phyloP scores from a whole-genome alignment of 2,888 invertebrate genomes.

The Himalopsyche anomala region DNA sequence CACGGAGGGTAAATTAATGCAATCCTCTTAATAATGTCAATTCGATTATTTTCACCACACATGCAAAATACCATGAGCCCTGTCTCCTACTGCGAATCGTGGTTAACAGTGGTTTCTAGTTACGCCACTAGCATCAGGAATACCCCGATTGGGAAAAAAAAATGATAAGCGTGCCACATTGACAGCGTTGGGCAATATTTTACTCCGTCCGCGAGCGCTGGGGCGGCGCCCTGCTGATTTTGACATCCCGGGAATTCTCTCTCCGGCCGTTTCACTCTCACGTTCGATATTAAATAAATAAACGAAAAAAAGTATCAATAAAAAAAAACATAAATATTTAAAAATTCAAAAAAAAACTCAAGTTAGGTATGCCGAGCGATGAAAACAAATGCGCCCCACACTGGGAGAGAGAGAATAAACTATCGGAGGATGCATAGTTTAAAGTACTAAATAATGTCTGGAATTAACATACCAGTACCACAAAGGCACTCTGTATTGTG shows the following conservation, averaged over 20 bases:
- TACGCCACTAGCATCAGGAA: not conserved
- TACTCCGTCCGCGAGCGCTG: not conserved
- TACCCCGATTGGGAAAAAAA: not conserved
- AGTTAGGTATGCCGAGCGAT: not conserved
- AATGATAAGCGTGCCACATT: slow-evolving; percentile 6
- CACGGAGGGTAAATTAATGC: no score
- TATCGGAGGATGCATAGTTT: not conserved
- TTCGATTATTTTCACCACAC: no score
- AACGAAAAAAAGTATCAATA: not conserved
- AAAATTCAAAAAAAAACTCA: not conserved
- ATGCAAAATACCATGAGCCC: no score
- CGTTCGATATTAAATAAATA: slow-evolving; percentile 4
- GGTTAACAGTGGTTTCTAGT: no score
- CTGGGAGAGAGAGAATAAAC: not conserved
- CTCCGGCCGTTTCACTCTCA: slow-evolving; percentile 1
- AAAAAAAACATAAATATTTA: slow-evolving; percentile 17
- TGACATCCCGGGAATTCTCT: slow-evolving; percentile 3
- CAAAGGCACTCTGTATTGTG: no score
- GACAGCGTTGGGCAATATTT: not conserved
- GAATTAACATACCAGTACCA: not conserved
- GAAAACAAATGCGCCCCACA: not conserved
- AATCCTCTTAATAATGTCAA: no score
- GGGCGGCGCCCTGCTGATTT: not conserved
- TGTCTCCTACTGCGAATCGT: no score
- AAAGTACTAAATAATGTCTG: not conserved